Base-by-base conservation (phyloP, 2,888 invertebrate genomes). In the Fissipunctia ypsillon region DNA sequence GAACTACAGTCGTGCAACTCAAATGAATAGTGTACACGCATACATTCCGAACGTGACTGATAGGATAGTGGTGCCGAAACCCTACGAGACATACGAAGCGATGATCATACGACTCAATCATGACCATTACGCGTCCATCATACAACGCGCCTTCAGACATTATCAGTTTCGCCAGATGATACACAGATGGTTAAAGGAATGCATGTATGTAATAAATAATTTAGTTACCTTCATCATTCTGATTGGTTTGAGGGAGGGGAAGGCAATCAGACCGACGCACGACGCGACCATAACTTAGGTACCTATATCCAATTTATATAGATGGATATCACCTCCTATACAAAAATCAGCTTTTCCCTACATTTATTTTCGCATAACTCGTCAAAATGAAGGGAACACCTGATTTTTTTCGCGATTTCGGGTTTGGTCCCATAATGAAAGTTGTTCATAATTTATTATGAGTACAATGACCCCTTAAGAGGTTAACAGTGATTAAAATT, bases 81-180 rank as follows among this genome's bases (percentile, higher is more conserved):
- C 96, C 0, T 98, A 98, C 88, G 97, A 97, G 91, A 97, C 97
- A 0, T 97, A 97, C 76, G 97, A 97, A 0, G 97, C 97, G 87
- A 96, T 97, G 93, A 94, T 96, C 65, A 93, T 91, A 43, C 94
- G 97, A 3, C 93, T 97, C 69, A 97, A 97, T 84, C 96, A 97
- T 76, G 92, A 96, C 50, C 95, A 96, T 82, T 97, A 96, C 88
- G 97, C 97, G 48, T 90, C 96, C 14, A 93, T 97, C 59, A 98
- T 98, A 83, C 98, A 98, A 89, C 95, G 97, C 77, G 96, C 97
- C 70, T 97, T 96, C 88, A 95, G 97, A 77, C 97, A 96, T 64
- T 96, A 97, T 91, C 96, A 96, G 87, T 96, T 95, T 80, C 90
- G 96, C 41, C 91, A 93, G 84, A 94, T 94, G 82, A 92, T 95